These are phyloP conservation scores for Macroglossus sobrinus DNA, from an alignment of 2,113 vertebrate species.

Conservation along the genomic window DNA sequence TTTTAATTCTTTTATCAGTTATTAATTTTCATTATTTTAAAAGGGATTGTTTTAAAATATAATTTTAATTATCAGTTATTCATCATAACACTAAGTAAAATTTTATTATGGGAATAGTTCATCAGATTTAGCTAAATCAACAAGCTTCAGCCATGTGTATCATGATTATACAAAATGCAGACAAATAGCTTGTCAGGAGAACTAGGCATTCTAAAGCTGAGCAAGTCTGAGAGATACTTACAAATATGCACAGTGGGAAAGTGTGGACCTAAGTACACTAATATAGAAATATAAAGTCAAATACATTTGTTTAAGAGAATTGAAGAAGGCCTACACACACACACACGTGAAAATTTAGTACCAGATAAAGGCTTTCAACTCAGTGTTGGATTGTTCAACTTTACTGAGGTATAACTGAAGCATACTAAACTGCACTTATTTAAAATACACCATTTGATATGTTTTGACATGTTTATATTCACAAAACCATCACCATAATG, in stretches of 20 bases:
- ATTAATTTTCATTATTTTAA: background rate
- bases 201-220: background rate
- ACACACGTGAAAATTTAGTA: background rate
- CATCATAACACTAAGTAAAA: background rate
- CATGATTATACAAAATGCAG: background rate
- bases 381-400: background rate
- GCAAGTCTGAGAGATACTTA: background rate
- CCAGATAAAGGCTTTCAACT: background rate
- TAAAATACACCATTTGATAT: background rate
- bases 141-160: background rate
- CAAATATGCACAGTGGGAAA: background rate
- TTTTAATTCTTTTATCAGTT: constrained; percentile 34
- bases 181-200: background rate
- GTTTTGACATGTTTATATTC: background rate
- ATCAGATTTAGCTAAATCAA: background rate
- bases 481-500: constrained; percentile 3
- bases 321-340: background rate
- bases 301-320: background rate
- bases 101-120: background rate
- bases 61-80: background rate
- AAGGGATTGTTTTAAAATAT: background rate
- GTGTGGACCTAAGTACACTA: background rate
- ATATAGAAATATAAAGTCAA: background rate
- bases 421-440: background rate
- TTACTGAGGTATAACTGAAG: background rate